Evolutionary conservation across 2,888 invertebrate genomes (phyloP), one percentile per base, ranked within the genome.

Genomic region (Limnephilus rhombicus): DNA sequence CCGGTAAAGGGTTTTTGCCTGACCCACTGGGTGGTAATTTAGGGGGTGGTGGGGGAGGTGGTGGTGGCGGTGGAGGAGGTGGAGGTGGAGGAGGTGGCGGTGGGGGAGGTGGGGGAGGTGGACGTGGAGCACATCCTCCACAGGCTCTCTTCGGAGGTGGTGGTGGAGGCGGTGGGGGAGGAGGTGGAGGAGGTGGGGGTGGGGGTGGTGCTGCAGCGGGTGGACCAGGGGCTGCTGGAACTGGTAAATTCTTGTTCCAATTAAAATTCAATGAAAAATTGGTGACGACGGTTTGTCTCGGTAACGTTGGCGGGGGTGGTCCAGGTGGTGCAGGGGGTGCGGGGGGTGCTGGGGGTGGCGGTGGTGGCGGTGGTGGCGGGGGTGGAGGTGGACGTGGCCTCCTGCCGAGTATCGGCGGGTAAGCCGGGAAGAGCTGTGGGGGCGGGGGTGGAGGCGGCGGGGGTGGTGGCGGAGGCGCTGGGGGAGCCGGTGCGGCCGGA

Each of bases 401-500:
- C 0, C 94, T 94, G 2, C 94, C 95, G 85, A 92, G 94, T 91
- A 94, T 94, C 93, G 93, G 94, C 83, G 93, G 94, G 91, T 91
- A 94, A 91, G 94, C 94, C 90, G 94, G 94, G 24, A 94, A 94
- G 3, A 68, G 68, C 68, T 93, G 94, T 90, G 94, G 90, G 89
- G 94, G 94, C 92, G 94, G 94, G 90, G 94, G 94, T 12, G 94
- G 94, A 4, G 94, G 94, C 12, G 94, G 94, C 9, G 94, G 94
- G 0, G 94, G 94, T 3, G 94, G 94, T 1, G 94, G 94, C 4
- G 95, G 94, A 2, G 94, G 94, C 1, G 94, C 94, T 0, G 94
- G 94, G 0, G 96, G 95, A 91, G 96, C 95, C 0, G 96, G 96
- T 3, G 96, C 95, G 34, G 96, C 96, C 1, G 95, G 94, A 82